Percentiles rank a stretch among this genome's conserved stretches.
These are phyloP conservation scores for Artibeus lituratus DNA, from an alignment of 2,797 vertebrate genomes.

Conservation along the genomic window DNA sequence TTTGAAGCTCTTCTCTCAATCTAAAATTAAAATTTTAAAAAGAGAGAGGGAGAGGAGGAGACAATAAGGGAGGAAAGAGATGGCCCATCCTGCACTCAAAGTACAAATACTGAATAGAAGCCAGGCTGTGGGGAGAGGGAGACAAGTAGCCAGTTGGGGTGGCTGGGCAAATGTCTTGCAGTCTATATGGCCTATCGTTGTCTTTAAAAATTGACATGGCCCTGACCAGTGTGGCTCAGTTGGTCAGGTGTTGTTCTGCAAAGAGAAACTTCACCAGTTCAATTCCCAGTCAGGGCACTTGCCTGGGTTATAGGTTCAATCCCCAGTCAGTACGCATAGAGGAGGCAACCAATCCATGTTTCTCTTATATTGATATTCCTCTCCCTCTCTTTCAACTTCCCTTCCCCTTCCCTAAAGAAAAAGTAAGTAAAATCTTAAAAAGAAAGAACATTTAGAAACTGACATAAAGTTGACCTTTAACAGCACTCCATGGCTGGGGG, in stretches of 20 bases:
- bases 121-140: fast-evolving
- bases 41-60: not conserved
- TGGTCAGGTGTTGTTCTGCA: too few species aligned
- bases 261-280: too few species aligned
- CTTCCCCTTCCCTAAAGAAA: too few species aligned
- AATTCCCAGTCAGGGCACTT: too few species aligned
- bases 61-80: not conserved
- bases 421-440: too few species aligned
- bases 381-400: too few species aligned
- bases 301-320: too few species aligned
- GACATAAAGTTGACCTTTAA: not conserved
- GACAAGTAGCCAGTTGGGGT: not conserved
- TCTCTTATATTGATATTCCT: too few species aligned
- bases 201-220: not conserved
- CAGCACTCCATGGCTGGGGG: not conserved
- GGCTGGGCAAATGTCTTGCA: not conserved
- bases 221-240: too few species aligned
- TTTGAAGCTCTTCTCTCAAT: not conserved
- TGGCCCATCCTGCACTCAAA: not conserved
- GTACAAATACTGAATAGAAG: not conserved
- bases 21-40: not conserved
- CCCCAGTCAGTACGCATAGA: too few species aligned
- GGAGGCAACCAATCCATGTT: too few species aligned
- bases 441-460: not conserved
- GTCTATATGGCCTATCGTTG: not conserved